Evolutionary conservation across 30 jellyfish, hydroid and myxozoan species (phyloP).

Genomic region (Clytia hemisphaerica): DNA sequence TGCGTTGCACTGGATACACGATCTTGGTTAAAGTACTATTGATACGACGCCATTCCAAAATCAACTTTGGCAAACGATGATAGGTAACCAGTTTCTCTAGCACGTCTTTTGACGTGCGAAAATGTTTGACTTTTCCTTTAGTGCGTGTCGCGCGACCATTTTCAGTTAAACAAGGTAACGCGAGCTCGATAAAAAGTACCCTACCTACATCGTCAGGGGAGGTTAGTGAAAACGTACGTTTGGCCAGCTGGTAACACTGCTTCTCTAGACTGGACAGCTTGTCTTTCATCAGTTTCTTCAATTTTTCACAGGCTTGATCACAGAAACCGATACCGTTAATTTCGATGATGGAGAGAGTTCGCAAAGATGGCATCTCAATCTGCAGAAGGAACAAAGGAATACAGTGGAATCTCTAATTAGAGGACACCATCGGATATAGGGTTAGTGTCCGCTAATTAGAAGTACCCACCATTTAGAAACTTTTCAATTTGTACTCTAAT

Average conservation of each 20-base stretch:
- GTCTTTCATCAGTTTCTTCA: conserved; percentile 33
- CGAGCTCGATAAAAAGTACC: conserved; percentile 61
- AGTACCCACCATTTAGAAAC: too few species aligned
- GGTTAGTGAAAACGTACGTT: conserved; percentile 55
- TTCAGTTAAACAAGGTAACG: conserved; percentile 71
- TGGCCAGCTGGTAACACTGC: conserved; percentile 50
- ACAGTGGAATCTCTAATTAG: background rate
- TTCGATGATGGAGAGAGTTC: conserved; percentile 60
- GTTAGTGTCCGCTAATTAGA: too few species aligned
- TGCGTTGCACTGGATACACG: conserved; percentile 79
- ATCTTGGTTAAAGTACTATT: conserved; percentile 63
- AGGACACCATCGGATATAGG: too few species aligned
- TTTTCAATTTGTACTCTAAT: too few species aligned
- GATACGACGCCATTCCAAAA: conserved; percentile 89
- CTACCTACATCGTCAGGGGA: conserved; percentile 86
- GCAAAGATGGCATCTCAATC: conserved; percentile 87
- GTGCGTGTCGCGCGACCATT: conserved; percentile 22
- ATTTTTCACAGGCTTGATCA: conserved; percentile 40
- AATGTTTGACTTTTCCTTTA: conserved; percentile 48
- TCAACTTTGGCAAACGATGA: conserved; percentile 70
- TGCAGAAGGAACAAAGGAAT: background rate
- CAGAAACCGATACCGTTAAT: conserved; percentile 81
- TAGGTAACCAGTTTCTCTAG: conserved; percentile 61
- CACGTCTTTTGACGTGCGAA: conserved; percentile 79
- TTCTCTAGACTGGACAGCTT: conserved; percentile 40